Evolutionary conservation across 2,797 vertebrate genomes (phyloP).

Genomic region (Emys orbicularis): DNA sequence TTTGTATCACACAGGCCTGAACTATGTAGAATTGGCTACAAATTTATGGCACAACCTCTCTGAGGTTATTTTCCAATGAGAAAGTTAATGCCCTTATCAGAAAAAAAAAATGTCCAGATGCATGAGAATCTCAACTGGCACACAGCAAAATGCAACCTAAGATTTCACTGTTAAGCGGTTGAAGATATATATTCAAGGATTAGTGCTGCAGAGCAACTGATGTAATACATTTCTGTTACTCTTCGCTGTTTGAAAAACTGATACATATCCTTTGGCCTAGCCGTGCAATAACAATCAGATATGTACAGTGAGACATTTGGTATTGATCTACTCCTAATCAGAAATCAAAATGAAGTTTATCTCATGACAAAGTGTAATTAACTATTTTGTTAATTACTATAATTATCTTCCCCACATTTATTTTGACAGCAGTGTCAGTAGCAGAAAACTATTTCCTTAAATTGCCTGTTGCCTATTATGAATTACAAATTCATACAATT

Average conservation of each 20-base stretch:
- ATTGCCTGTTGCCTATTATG: conserved; percentile 78
- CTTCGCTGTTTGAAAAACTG: conserved; percentile 38
- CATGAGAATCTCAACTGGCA: not conserved
- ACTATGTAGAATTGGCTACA: not conserved
- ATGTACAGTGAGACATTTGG: conserved; percentile 63
- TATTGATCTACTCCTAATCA: conserved; percentile 79
- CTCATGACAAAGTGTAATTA: conserved; percentile 80
- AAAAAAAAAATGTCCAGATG: not conserved
- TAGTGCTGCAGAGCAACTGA: conserved; percentile 32
- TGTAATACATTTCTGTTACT: conserved; percentile 29
- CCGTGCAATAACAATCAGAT: conserved; percentile 51
- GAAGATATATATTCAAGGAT: conserved; percentile 21
- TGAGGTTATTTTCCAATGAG: conserved; percentile 21
- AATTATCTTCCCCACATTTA: conserved; percentile 79
- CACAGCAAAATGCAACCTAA: conserved; percentile 12
- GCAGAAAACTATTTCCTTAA: conserved; percentile 78
- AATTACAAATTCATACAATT: conserved; percentile 82
- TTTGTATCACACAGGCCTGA: not conserved
- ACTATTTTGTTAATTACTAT: conserved; percentile 83
- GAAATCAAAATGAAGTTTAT: conserved; percentile 78
- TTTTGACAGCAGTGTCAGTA: conserved; percentile 79
- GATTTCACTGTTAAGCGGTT: conserved; percentile 18
- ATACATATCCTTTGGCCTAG: conserved; percentile 19
- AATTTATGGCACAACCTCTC: not conserved
- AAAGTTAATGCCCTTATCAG: conserved; percentile 9